Base-by-base conservation (phyloP, 2,888 invertebrate genomes). In the Parochlus steinenii region DNA sequence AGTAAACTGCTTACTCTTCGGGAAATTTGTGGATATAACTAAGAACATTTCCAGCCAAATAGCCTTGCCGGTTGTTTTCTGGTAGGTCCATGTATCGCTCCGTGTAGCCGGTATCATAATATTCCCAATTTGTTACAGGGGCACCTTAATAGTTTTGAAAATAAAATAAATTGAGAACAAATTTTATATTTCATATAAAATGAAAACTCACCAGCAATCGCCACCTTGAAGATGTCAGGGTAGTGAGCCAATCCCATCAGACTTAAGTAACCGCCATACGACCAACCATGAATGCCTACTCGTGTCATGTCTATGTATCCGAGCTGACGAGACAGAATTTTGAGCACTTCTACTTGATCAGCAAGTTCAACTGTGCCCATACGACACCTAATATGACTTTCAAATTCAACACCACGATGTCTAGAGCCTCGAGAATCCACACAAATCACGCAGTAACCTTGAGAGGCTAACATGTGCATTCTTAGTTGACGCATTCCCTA, bases 41-140 rank as follows among this genome's bases (percentile, higher is more conserved):
- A 25, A 92, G 66, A 41, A 95, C 81, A 20, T 82, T 85, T 37
- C 89, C 89, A 36, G 75, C 69, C 38, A 69, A 65, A 59, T 97
- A 97, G 6, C 83, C 92, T 42, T 65, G 61, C 34, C 62, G 62
- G 61, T 87, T 86, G 44, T 70, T 67, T 37, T 71, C 67, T 0
- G 87, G 87, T 41, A 81, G 58, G 53, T 80, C 85, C 89, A 98
- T 89, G 61, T 97, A 98, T 24, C 97, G 71, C 63, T 98, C 98
- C 34, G 93, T 95, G 63, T 98, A 98, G 10, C 93, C 97, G 0
- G 97, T 97, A 61, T 98, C 98, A 62, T 98, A 99, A 37, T 92
- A 71, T 42, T 77, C 72, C 97, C 98, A 98, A 52, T 85, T 85
- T 7, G 93, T 92, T 4, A 98, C 97, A 19, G 19, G 6, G 10